Evolutionary conservation across 2,113 vertebrate species (phyloP).

Genomic region (Takifugu bimaculatus): DNA sequence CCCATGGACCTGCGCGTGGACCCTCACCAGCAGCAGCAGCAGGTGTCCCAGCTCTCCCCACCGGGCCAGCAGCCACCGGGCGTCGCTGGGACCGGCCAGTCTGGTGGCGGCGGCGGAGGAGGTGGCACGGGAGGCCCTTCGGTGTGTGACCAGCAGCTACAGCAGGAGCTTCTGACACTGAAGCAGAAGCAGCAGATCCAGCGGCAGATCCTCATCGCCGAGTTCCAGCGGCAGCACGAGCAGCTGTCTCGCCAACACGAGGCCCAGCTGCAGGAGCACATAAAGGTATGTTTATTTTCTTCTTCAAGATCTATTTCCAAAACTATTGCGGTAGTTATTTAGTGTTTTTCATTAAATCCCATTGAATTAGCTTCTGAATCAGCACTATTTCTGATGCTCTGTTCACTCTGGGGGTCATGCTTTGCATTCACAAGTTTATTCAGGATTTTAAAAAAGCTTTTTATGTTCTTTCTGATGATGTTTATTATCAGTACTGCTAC

Average conservation of each 20-base stretch:
- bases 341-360: too few relatives aligned
- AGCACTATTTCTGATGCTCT: too few relatives aligned
- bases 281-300: constrained; percentile 76
- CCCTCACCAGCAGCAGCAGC: constrained; percentile 77
- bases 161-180: constrained; percentile 92
- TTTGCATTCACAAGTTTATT: too few relatives aligned
- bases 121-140: constrained; percentile 45
- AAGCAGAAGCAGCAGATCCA: constrained; percentile 99
- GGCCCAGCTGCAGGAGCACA: constrained; percentile 94
- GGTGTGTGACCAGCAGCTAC: constrained; percentile 89
- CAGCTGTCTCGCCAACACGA: constrained; percentile 97
- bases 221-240: constrained; percentile 97
- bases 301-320: neutral
- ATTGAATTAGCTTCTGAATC: too few relatives aligned
- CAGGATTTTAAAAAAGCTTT: too few relatives aligned
- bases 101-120: constrained; percentile 22
- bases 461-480: too few relatives aligned
- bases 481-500: too few relatives aligned
- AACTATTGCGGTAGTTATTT: neutral
- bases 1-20: constrained; percentile 96
- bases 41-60: constrained; percentile 77
- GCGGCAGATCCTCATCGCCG: constrained; percentile 92
- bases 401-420: too few relatives aligned
- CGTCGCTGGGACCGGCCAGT: constrained; percentile 13
- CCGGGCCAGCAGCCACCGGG: constrained; percentile 45